Evolutionary conservation across 2,797 vertebrate genomes (phyloP), one percentile per base, ranked within the genome.

Genomic region (Acanthornis magna): DNA sequence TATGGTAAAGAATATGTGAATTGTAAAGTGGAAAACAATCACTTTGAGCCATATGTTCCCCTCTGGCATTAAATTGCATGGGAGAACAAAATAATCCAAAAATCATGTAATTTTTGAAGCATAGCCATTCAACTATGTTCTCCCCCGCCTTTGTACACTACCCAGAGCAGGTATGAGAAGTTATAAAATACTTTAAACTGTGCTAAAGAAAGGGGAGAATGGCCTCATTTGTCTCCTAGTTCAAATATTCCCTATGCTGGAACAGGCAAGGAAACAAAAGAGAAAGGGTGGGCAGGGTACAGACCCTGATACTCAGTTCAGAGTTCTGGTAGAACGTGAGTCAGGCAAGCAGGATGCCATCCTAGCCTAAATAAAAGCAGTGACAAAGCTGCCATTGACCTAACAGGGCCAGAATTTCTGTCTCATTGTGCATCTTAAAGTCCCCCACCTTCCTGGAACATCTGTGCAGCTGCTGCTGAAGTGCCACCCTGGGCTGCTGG

Each of bases 61-160:
- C 79, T 88, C 82, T 79, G 82, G 85, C 71, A 88, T 54, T n/a
- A 84, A 86, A 86, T 66, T 79, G 42, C 77, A 71, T 12, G 32
- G 53, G 48, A 82, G 79, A 84, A 93, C 51, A 92, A 94, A 92
- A 91, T 86, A 95, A 94, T 89, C 42, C 16, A 86, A 84, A 93
- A 93, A 94, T 91, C 29, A 88, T 79, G 80, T 61, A 62, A 70
- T 61, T 94, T 94, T 76, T 91, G 77, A 93, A 88, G 78, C 1
- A 2, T 50, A 62, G 67, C 71, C 84, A 87, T 80, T 82, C 34
- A 77, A n/a, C 13, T 38, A 9, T 4, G 0, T 88, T 87, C 71
- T 91, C 9, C 36, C 38, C 19, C 47, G 86, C 62, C 70, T 88
- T 94, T 84, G 42, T 65, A 58, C 9, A 16, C 54, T 54, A 40